Percentiles rank a stretch among this genome's conserved stretches.
These are phyloP conservation scores for Ptychochromis oligacanthus DNA, from an alignment of 2,113 vertebrate genomes.

Conservation along the genomic window DNA sequence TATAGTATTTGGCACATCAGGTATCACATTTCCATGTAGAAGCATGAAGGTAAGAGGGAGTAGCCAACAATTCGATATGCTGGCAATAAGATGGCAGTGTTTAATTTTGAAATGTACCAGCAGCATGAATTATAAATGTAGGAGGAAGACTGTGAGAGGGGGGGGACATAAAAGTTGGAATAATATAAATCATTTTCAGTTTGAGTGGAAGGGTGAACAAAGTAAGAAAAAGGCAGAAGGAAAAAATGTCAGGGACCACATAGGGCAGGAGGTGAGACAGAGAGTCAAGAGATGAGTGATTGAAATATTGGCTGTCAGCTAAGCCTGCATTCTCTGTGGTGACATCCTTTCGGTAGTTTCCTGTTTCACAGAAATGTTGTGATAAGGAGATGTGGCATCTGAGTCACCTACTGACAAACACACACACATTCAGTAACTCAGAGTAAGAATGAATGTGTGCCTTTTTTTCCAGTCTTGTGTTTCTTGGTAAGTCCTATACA, in stretches of 20 bases:
- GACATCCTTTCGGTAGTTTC: slow-evolving; percentile 45
- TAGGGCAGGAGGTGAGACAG: background rate
- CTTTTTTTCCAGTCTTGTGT: background rate
- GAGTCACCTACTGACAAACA: background rate
- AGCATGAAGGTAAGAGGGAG: background rate
- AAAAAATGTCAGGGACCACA: background rate
- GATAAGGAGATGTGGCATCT: background rate
- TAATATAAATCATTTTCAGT: background rate
- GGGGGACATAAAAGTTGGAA: background rate
- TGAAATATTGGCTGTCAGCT: slow-evolving; percentile 6
- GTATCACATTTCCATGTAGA: background rate
- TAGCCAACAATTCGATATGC: background rate
- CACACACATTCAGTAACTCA: background rate
- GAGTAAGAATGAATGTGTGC: background rate
- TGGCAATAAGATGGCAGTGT: background rate
- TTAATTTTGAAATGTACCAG: background rate
- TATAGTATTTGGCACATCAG: background rate
- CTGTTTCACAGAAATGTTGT: slow-evolving; percentile 55
- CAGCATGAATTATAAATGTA: background rate
- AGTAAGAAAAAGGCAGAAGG: background rate
- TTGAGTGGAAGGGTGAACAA: background rate
- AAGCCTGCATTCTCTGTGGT: slow-evolving; percentile 17
- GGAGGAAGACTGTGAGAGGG: background rate
- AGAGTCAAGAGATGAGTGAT: background rate
- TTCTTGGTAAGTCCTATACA: background rate